Conservation (phyloP, 2,113 vertebrate genomes). For the Strix uralensis region DNA sequence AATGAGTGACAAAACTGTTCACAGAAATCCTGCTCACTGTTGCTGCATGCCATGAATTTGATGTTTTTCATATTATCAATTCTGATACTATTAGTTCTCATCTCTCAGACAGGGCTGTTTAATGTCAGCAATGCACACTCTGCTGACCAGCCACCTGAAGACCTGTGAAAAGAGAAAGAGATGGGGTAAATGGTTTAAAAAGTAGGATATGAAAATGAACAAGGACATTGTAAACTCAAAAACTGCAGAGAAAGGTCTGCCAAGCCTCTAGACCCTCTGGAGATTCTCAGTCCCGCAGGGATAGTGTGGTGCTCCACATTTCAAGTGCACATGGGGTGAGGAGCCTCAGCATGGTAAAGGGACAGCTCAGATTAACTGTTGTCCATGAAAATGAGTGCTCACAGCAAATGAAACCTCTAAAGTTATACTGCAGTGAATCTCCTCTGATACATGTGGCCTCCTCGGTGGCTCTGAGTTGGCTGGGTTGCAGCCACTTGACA, state of each 20-base stretch:
- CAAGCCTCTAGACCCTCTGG: background rate
- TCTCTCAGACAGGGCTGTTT: background rate
- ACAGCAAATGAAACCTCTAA: background rate
- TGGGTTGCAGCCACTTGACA: slow-evolving; percentile 19
- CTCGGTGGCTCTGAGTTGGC: slow-evolving; percentile 15
- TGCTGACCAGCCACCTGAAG: background rate
- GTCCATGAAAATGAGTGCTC: background rate
- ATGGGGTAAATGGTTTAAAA: background rate
- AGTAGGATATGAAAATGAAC: background rate
- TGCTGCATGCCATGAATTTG: background rate
- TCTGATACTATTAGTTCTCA: background rate
- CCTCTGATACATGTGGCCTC: background rate
- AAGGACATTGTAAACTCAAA: background rate
- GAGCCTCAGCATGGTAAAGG: background rate
- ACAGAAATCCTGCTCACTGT: background rate
- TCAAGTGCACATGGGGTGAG: background rate
- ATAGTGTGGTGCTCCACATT: background rate
- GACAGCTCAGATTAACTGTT: background rate
- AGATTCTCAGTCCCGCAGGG: background rate
- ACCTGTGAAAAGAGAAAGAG: background rate
- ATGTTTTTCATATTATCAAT: background rate
- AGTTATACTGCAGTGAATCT: background rate
- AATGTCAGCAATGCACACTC: background rate
- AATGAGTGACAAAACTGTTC: slow-evolving; percentile 23
- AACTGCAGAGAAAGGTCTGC: background rate